Evolutionary conservation across 2,113 vertebrate species (phyloP), one percentile per base, ranked within the genome.

Genomic region (Phocoena phocoena): DNA sequence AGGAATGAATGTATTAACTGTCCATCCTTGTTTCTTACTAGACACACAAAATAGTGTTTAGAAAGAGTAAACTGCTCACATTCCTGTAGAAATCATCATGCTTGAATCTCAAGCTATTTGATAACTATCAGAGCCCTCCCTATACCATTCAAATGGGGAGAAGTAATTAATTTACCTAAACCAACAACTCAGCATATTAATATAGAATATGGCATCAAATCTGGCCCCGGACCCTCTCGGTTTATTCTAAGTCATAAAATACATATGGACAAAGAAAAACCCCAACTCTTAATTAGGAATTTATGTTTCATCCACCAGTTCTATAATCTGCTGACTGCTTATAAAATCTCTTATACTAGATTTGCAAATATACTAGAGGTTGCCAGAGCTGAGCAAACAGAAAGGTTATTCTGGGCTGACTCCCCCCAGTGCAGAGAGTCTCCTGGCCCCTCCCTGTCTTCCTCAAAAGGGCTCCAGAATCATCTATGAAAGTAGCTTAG

Each of bases 1-100:
- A 62, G 87, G 79, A 41, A 87, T 86, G 67, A 92, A 89, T 20
- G 47, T 36, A 20, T 36, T 26, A 33, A 41, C 65, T 88, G 88
- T 88, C 88, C 70, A n/a, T 50, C 14, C 21, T 9, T 36, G 44
- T 81, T 84, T 58, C 76, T 68, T 28, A 33, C 47, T 11, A 20
- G 93, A 53, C 67, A 91, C 77, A 25, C 76, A 77, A 1, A 67
- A 58, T 0, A 36, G 88, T 17, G 47, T 81, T 83, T 4, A n/a
- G 38, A 68, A 89, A 70, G 5, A 44, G 71, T 38, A 13, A 18
- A 80, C 11, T 6, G 53, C 58, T 93, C 20, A 14, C 26, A 23
- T 62, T 55, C 63, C 68, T 33, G 8, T 0, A 87, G 84, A 67
- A 73, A 81, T 71, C 93, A 65, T 53, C 60, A 47, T 2, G 31